phyloP scores from a whole-genome alignment of 2,113 vertebrate genomes.

The Balaeniceps rex region DNA sequence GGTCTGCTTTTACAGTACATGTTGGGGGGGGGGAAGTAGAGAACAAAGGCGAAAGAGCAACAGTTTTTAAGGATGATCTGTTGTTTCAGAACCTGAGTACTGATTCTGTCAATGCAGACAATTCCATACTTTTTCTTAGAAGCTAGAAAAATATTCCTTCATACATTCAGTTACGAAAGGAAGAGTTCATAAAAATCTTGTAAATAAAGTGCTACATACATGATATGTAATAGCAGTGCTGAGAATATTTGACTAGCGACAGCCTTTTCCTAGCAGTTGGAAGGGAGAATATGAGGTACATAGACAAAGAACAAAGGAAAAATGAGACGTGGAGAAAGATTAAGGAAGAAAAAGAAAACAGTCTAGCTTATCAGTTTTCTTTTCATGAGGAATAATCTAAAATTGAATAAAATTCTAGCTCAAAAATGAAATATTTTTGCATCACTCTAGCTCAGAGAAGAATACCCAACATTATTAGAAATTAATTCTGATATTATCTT shows the following conservation, averaged over 20 bases:
- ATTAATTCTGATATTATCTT: conserved; percentile 24
- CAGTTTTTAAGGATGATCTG: not conserved
- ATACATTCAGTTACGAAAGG: not conserved
- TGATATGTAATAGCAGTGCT: not conserved
- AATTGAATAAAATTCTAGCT: not conserved
- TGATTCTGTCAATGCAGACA: not conserved
- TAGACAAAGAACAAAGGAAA: conserved; percentile 44
- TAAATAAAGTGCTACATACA: not conserved
- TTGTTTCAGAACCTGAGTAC: not conserved
- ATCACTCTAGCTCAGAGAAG: not conserved
- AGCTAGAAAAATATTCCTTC: not conserved
- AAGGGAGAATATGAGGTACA: not conserved
- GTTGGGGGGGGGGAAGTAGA: not conserved
- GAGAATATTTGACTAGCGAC: not conserved
- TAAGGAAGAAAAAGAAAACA: not conserved
- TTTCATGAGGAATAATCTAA: not conserved
- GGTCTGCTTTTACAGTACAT: not conserved
- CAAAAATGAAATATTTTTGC: not conserved
- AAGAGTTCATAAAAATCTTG: not conserved
- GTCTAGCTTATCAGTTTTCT: not conserved
- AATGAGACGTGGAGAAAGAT: not conserved
- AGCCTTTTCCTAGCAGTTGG: not conserved
- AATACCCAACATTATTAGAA: not conserved
- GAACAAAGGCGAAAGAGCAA: not conserved
- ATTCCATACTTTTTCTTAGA: not conserved